phyloP scores from a whole-genome alignment of 2,888 invertebrate species.

The Tachina fera region DNA sequence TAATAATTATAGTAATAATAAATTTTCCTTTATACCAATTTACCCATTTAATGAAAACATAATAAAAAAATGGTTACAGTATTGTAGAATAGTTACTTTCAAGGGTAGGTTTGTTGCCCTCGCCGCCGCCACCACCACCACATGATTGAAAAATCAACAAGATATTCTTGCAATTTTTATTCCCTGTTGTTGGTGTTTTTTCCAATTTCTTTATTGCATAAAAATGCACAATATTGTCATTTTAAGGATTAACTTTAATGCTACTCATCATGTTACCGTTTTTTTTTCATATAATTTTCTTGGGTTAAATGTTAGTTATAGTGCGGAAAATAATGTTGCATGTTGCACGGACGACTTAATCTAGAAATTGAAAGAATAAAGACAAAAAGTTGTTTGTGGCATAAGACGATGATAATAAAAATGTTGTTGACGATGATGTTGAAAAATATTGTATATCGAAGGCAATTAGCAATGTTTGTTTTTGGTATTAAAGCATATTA shows the following conservation, averaged over 20 bases:
- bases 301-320: conserved; percentile 8
- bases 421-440: neutral
- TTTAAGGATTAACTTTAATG: conserved; percentile 66
- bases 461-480: conserved; percentile 49
- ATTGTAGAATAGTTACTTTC: neutral
- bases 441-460: conserved; percentile 10
- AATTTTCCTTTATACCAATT: conserved; percentile 23
- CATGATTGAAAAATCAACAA: neutral
- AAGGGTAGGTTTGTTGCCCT: neutral
- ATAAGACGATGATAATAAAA: conserved; percentile 12
- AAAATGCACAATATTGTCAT: conserved; percentile 60
- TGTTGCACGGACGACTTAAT: conserved; percentile 43
- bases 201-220: neutral
- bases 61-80: neutral
- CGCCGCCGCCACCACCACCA: conserved; percentile 7
- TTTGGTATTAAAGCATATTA: conserved; percentile 31
- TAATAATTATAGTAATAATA: conserved; percentile 51
- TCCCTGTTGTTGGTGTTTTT: neutral
- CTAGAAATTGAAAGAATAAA: conserved; percentile 19
- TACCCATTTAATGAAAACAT: conserved; percentile 27
- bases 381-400: conserved; percentile 31
- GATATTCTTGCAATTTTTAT: neutral
- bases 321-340: conserved; percentile 44
- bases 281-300: neutral
- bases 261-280: conserved; percentile 56